These are phyloP conservation scores for Nomada ruficornis DNA, from an alignment of 2,888 invertebrate species.

Conservation along the genomic window DNA sequence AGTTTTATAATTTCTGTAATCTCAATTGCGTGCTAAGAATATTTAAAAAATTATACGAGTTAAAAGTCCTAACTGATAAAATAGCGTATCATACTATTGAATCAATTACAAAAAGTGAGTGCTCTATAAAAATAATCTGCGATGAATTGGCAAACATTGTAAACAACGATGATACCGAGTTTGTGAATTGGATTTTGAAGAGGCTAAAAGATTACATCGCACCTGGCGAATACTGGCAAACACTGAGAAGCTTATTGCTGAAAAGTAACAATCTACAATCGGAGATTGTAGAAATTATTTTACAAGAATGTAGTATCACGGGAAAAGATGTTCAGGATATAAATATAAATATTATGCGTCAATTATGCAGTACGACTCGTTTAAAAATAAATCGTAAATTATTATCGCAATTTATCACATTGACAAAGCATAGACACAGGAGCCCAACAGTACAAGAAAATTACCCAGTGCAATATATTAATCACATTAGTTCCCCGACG, in stretches of 20 bases:
- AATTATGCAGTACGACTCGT: background rate
- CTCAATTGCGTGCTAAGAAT: background rate
- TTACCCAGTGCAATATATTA: accelerated
- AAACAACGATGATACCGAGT: background rate
- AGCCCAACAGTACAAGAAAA: background rate
- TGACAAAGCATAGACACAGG: background rate
- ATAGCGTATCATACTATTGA: background rate
- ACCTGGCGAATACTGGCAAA: constrained; percentile 64
- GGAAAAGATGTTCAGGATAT: constrained; percentile 61
- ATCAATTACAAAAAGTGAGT: background rate
- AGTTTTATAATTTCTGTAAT: accelerated
- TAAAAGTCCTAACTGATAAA: background rate
- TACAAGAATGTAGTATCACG: constrained; percentile 63
- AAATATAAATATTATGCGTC: constrained; percentile 50
- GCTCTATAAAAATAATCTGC: background rate
- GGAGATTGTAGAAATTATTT: constrained; percentile 42
- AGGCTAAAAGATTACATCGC: background rate
- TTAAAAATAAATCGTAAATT: background rate
- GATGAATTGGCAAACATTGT: constrained; percentile 7
- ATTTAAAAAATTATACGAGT: constrained; percentile 14
- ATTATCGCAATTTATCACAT: constrained; percentile 16
- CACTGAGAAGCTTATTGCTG: constrained; percentile 51
- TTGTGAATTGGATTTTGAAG: background rate
- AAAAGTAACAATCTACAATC: constrained; percentile 19
- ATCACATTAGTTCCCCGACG: constrained; percentile 2